Base-by-base conservation (phyloP, 2,888 invertebrate species). In the Apodemia zela region DNA sequence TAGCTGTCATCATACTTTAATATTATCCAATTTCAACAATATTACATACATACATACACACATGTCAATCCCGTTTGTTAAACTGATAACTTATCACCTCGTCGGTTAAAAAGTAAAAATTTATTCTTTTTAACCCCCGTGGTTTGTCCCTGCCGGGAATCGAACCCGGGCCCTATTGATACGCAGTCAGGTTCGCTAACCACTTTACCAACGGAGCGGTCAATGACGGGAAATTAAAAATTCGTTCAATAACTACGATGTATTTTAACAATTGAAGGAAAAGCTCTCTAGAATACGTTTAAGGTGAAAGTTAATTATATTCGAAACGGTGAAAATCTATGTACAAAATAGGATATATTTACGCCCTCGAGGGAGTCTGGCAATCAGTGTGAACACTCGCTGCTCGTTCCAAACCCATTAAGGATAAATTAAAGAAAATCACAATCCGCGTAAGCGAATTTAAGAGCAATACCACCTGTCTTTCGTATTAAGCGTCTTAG, bases 341-440 rank as follows among this genome's bases (percentile, higher is more conserved):
- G 15, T 38, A 62, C 58, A 29, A 63, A 63, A 45, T 45, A 54
- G 21, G 54, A 21, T 54, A 62, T 62, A 71, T 68, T 66, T 71
- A 70, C 70, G 69, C 73, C 68, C 85, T 73, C 83, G 47, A 10
- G 86, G 82, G 88, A 82, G 87, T 87, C 86, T 87, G 79, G 86
- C 84, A 87, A 88, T 88, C 88, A 84, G 80, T 76, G 79, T 75
- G 75, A 77, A 75, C 80, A 76, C 79, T 78, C 77, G 76, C 80
- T 78, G 80, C 82, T 84, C 84, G 82, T 86, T 85, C 77, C 76
- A 80, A 87, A 83, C 74, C 83, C 87, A 88, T 89, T 89, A 87
- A 77, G 81, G 83, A 79, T 85, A 85, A 87, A 89, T 89, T 86
- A 88, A 88, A 82, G 77, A 72, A 76, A 77, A 81, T 85, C 85